Percentiles rank a stretch among this genome's conserved stretches.
Evolutionary conservation across 2,113 vertebrate species (phyloP).

Genomic region (Ptyas mucosa): DNA sequence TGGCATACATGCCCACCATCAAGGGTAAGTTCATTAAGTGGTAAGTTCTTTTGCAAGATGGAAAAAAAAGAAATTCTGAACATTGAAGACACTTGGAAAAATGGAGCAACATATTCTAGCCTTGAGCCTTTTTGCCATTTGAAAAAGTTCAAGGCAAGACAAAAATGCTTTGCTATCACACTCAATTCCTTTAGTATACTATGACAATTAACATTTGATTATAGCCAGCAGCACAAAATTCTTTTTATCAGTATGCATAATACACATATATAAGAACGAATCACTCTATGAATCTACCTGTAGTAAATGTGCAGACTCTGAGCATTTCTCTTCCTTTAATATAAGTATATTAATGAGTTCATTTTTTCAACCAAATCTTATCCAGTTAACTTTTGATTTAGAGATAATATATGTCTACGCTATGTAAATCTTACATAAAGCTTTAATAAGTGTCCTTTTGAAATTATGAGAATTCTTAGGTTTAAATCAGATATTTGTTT

Average conservation of each 20-base stretch:
- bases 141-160: not conserved
- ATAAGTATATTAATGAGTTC: not conserved
- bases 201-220: not conserved
- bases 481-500: constrained; percentile 32
- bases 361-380: not conserved
- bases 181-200: not conserved
- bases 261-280: constrained; percentile 10
- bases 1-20: not conserved
- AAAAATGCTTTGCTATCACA: not conserved
- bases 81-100: not conserved
- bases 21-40: not conserved
- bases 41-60: not conserved
- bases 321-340: constrained; percentile 16
- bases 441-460: constrained; percentile 12
- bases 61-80: not conserved
- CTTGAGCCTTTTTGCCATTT: not conserved
- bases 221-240: constrained; percentile 12
- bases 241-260: constrained; percentile 37
- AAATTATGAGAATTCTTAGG: constrained; percentile 18
- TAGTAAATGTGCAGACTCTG: constrained; percentile 12
- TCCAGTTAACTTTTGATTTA: constrained; percentile 26
- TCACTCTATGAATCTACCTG: not conserved
- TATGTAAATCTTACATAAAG: not conserved
- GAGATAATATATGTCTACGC: not conserved
- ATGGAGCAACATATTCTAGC: not conserved